These are phyloP conservation scores for Beris morrisii DNA, from an alignment of 2,888 invertebrate species.

Conservation along the genomic window DNA sequence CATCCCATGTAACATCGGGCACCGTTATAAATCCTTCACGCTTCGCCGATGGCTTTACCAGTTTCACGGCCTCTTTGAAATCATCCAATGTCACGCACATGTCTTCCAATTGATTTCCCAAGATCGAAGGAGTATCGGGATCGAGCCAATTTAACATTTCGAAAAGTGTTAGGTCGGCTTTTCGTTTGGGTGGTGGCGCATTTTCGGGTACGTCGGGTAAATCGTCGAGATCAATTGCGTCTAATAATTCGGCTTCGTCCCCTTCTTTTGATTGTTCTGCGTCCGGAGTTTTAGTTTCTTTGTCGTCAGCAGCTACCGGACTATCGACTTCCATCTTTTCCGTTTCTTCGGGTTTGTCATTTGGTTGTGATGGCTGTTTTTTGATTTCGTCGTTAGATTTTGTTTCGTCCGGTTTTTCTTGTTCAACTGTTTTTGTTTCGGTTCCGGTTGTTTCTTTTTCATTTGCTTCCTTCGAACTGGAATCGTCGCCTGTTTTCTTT, in stretches of 20 bases:
- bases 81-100: slow-evolving; percentile 75
- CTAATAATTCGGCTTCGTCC: slow-evolving; percentile 46
- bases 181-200: slow-evolving; percentile 33
- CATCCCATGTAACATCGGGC: slow-evolving; percentile 96
- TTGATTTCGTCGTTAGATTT: background rate
- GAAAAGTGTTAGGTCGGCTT: slow-evolving; percentile 51
- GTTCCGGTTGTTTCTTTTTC: background rate
- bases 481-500: slow-evolving; percentile 1
- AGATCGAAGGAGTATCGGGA: slow-evolving; percentile 65
- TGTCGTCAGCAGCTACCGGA: slow-evolving; percentile 43
- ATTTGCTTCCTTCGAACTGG: background rate
- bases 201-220: slow-evolving; percentile 48
- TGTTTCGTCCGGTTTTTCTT: background rate
- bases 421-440: background rate
- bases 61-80: slow-evolving; percentile 74
- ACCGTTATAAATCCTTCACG: slow-evolving; percentile 97
- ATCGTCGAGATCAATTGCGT: slow-evolving; percentile 58
- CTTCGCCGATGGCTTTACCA: slow-evolving; percentile 90
- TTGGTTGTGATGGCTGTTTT: background rate
- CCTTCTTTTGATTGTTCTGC: slow-evolving; percentile 17
- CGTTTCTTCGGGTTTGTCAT: background rate
- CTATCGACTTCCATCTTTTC: slow-evolving; percentile 35
- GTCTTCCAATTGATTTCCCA: slow-evolving; percentile 63
- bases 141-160: slow-evolving; percentile 69
- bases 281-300: slow-evolving; percentile 39